Evolutionary conservation across 2,113 vertebrate genomes (phyloP).

Genomic region (Echinops telfairi): DNA sequence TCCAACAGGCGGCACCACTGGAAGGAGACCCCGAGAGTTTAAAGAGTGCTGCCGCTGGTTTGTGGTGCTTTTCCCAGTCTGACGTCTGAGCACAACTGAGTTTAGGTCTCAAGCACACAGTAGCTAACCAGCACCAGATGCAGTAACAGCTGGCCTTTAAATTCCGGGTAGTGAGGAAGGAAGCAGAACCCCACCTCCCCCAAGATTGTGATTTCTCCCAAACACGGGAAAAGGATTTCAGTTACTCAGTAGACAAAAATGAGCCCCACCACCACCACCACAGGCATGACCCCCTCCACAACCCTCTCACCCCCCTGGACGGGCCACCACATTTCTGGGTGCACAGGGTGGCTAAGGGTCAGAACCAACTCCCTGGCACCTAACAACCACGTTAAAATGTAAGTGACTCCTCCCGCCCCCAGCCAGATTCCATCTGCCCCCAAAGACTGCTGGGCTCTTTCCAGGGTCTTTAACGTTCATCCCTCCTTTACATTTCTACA

Average conservation of each 20-base stretch:
- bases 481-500: background rate
- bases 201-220: conserved; percentile 24
- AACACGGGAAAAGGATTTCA: background rate
- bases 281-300: background rate
- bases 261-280: background rate
- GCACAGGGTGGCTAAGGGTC: background rate
- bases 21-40: no score
- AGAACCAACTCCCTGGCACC: no score
- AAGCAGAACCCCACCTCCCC: conserved; percentile 10
- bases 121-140: conserved; percentile 29
- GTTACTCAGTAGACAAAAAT: background rate
- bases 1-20: no score
- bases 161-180: background rate
- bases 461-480: background rate
- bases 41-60: background rate
- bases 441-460: background rate
- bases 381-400: background rate
- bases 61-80: background rate
- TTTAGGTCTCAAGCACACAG: conserved; percentile 12
- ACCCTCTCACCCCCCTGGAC: background rate
- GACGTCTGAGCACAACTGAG: conserved; percentile 12
- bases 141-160: conserved; percentile 29
- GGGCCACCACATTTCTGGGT: background rate
- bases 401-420: background rate
- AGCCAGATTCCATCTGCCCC: conserved; percentile 2